Conservation (phyloP, 2,113 vertebrate species). For the Psilopsiagon aurifrons region DNA sequence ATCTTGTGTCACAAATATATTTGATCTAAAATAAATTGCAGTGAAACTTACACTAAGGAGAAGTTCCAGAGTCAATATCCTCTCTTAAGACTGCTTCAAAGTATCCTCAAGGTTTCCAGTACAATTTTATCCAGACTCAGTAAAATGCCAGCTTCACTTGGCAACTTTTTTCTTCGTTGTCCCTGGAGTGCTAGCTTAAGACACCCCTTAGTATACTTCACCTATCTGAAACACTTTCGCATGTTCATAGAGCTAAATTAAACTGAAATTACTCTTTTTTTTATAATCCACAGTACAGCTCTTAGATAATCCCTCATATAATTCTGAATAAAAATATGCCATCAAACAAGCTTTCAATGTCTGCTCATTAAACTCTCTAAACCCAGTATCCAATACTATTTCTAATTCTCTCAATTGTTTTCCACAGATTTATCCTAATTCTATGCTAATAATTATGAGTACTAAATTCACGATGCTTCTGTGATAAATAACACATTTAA, state of each 20-base stretch:
- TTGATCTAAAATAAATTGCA: conserved; percentile 59
- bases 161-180: conserved; percentile 47
- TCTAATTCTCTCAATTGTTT: conserved; percentile 53
- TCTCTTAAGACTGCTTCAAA: conserved; percentile 64
- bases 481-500: conserved; percentile 37
- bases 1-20: conserved; percentile 29
- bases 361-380: conserved; percentile 5
- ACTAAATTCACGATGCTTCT: conserved; percentile 13
- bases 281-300: conserved; percentile 52
- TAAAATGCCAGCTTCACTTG: conserved; percentile 51
- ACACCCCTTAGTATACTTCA: conserved; percentile 47
- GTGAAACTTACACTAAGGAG: conserved; percentile 33
- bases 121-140: conserved; percentile 60
- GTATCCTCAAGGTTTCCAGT: conserved; percentile 51
- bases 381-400: neutral
- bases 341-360: conserved; percentile 38
- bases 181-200: conserved; percentile 64
- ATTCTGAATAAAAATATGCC: conserved; percentile 62
- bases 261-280: conserved; percentile 48
- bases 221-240: conserved; percentile 54
- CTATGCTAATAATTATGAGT: conserved; percentile 4
- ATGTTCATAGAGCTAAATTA: conserved; percentile 44
- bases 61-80: conserved; percentile 46
- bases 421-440: conserved; percentile 43
- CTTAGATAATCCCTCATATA: conserved; percentile 65